These are phyloP conservation scores for Thalpophila matura DNA, from an alignment of 2,888 invertebrate genomes.

Conservation along the genomic window DNA sequence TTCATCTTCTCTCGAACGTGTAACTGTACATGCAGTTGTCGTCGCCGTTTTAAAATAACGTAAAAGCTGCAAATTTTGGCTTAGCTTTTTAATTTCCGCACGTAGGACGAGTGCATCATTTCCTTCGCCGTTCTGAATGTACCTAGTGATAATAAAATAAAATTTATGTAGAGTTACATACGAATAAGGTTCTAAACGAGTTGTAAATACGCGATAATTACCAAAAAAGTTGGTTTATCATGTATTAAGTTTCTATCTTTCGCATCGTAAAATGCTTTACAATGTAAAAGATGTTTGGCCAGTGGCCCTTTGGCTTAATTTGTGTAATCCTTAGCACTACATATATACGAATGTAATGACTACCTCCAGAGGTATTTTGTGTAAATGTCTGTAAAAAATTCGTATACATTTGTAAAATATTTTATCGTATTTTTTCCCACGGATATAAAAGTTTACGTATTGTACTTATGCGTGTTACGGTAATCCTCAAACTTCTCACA, in stretches of 20 bases:
- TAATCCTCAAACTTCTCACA: slow-evolving; percentile 54
- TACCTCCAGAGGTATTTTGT: too few relatives aligned
- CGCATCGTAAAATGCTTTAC: not conserved
- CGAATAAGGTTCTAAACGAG: not conserved
- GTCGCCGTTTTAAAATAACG: not conserved
- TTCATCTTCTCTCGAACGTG: not conserved
- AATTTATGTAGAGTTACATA: not conserved
- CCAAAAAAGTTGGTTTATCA: not conserved
- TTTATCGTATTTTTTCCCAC: not conserved
- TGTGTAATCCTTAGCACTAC: too few relatives aligned
- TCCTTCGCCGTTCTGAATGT: not conserved
- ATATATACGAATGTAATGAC: too few relatives aligned
- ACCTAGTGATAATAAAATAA: slow-evolving; percentile 3
- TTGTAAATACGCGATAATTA: not conserved
- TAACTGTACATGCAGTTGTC: not conserved
- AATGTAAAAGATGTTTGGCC: not conserved
- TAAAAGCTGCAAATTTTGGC: not conserved
- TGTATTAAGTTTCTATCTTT: not conserved
- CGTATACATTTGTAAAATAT: too few relatives aligned
- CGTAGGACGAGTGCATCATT: slow-evolving; percentile 1
- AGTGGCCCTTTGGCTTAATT: too few relatives aligned
- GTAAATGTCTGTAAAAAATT: too few relatives aligned
- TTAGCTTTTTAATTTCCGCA: slow-evolving; percentile 14
- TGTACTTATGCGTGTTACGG: slow-evolving; percentile 30
- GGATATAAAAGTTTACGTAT: too few relatives aligned